These are phyloP conservation scores for Sciaenops ocellatus DNA, from an alignment of 2,797 vertebrate species.

Conservation along the genomic window DNA sequence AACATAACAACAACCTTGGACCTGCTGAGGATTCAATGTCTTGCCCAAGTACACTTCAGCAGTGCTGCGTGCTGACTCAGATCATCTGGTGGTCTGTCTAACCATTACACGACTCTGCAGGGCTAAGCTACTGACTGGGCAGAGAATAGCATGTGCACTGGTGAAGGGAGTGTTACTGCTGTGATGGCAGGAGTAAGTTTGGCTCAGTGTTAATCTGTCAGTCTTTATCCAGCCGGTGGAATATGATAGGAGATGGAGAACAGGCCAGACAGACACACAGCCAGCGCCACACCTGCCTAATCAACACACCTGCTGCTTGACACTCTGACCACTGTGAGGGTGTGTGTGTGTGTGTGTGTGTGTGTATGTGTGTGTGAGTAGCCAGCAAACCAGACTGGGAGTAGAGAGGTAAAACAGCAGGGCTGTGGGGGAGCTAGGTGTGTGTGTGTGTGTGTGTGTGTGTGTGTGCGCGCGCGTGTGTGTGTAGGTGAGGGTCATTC, in stretches of 20 bases:
- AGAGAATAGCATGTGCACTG: slow-evolving; percentile 50
- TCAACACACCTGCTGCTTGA: slow-evolving; percentile 78
- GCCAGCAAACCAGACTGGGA: slow-evolving; percentile 40
- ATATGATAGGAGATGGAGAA: slow-evolving; percentile 67
- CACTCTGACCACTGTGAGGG: slow-evolving; percentile 59
- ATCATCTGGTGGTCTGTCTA: slow-evolving; percentile 66
- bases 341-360: slow-evolving; percentile 21
- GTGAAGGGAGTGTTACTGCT: slow-evolving; percentile 57
- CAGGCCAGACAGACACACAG: slow-evolving; percentile 56
- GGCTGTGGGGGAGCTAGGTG: slow-evolving; percentile 39
- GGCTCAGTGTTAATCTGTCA: slow-evolving; percentile 76
- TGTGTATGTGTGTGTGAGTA: slow-evolving; percentile 17
- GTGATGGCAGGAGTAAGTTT: slow-evolving; percentile 57
- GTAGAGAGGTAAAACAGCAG: slow-evolving; percentile 52
- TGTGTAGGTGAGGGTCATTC: slow-evolving; percentile 71
- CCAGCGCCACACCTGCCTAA: slow-evolving; percentile 70
- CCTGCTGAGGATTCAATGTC: slow-evolving; percentile 39
- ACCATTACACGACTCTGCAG: slow-evolving; percentile 71
- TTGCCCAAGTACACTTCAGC: slow-evolving; percentile 34
- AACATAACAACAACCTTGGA: slow-evolving; percentile 31
- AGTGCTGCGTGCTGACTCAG: slow-evolving; percentile 64
- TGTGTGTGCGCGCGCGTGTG: slow-evolving; percentile 23
- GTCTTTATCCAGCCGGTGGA: slow-evolving; percentile 71
- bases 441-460: slow-evolving; percentile 23
- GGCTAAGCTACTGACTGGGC: slow-evolving; percentile 67